These are phyloP conservation scores for Amblyteles armatorius DNA, from an alignment of 2,888 invertebrate genomes.

Conservation along the genomic window DNA sequence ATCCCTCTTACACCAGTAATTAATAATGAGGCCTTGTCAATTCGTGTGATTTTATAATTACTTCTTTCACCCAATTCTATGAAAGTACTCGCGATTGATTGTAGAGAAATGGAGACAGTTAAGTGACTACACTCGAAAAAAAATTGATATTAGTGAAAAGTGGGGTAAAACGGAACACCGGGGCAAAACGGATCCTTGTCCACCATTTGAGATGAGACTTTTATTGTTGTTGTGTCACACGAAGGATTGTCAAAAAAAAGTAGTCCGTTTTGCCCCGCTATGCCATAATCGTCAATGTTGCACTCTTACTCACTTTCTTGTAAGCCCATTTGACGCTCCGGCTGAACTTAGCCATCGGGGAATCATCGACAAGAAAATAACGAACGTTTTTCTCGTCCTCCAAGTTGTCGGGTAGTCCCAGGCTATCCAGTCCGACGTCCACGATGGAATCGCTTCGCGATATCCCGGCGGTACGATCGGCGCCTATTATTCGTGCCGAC, in stretches of 20 bases:
- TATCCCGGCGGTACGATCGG: slow-evolving; percentile 46
- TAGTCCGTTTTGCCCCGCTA: not conserved
- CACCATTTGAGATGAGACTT: too few species aligned
- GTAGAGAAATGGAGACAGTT: not conserved
- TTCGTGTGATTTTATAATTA: slow-evolving; percentile 25
- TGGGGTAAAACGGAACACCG: too few species aligned
- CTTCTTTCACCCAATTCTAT: slow-evolving; percentile 35
- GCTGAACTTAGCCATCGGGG: slow-evolving; percentile 79
- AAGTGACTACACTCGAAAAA: not conserved
- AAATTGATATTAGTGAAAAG: not conserved
- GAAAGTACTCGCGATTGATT: slow-evolving; percentile 7
- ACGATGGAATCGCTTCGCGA: slow-evolving; percentile 52
- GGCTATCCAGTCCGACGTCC: slow-evolving; percentile 36
- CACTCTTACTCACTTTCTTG: slow-evolving; percentile 78
- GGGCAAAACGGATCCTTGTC: too few species aligned
- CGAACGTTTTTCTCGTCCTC: slow-evolving; percentile 72
- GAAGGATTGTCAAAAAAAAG: not conserved
- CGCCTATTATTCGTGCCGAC: slow-evolving; percentile 40
- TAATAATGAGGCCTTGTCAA: slow-evolving; percentile 55
- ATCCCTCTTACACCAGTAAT: slow-evolving; percentile 43
- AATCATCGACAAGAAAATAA: slow-evolving; percentile 79
- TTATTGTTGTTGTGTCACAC: too few species aligned
- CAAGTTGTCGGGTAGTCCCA: slow-evolving; percentile 52
- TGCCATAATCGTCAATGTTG: slow-evolving; percentile 7
- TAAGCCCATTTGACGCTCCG: slow-evolving; percentile 80